These are phyloP conservation scores for Dendroctonus ponderosae DNA, from an alignment of 1,140 invertebrate species.

Conservation along the genomic window DNA sequence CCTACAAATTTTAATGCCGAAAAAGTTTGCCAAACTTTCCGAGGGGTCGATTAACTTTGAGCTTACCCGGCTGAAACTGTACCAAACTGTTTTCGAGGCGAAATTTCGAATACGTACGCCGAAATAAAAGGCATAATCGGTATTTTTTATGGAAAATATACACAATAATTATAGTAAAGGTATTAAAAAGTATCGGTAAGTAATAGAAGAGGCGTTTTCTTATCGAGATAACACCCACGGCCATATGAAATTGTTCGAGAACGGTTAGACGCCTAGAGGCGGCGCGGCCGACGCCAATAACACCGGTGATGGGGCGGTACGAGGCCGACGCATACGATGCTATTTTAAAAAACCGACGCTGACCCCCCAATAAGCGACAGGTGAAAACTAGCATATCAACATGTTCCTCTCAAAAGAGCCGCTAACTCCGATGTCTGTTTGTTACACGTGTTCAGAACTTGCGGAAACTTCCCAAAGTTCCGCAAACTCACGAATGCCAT, in stretches of 20 bases:
- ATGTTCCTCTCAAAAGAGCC: conserved; percentile 33
- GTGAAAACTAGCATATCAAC: conserved; percentile 41
- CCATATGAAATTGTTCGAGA: conserved; percentile 36
- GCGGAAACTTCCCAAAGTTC: conserved; percentile 26
- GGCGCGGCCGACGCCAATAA: conserved; percentile 48
- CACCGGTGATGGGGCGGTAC: conserved; percentile 40
- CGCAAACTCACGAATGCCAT: conserved; percentile 31
- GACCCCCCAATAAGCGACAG: conserved; percentile 40
- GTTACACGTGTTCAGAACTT: conserved; percentile 35
- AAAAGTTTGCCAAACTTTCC: conserved; percentile 49
- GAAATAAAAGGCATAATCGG: conserved; percentile 15
- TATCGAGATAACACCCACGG: conserved; percentile 43
- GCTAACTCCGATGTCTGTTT: conserved; percentile 30
- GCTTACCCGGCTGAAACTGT: conserved; percentile 47
- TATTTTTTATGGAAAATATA: conserved; percentile 34
- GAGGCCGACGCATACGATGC: conserved; percentile 43
- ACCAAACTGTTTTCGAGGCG: conserved; percentile 44
- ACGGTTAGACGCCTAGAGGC: conserved; percentile 42
- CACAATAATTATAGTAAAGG: conserved; percentile 36
- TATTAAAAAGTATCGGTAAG: conserved; percentile 39
- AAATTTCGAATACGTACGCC: conserved; percentile 28
- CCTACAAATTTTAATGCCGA: conserved; percentile 50
- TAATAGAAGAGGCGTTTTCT: conserved; percentile 43
- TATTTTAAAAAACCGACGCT: conserved; percentile 42
- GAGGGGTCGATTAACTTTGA: conserved; percentile 51